These are phyloP conservation scores for Gonatopus flavifemur DNA, from an alignment of 1,140 invertebrate genomes.

Conservation along the genomic window DNA sequence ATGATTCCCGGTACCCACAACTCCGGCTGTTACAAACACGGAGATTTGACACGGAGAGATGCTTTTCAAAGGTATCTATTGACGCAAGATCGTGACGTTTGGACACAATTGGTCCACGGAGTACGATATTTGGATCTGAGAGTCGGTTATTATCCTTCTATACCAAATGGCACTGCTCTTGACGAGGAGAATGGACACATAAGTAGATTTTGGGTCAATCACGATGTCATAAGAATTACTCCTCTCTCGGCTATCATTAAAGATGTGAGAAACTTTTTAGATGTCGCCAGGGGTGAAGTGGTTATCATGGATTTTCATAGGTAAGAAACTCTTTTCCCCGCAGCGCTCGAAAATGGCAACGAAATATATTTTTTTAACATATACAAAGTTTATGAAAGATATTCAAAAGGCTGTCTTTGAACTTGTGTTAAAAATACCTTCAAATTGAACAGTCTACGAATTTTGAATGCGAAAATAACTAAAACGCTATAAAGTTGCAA, in stretches of 20 bases:
- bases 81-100: slow-evolving; percentile 76
- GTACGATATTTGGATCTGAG: slow-evolving; percentile 80
- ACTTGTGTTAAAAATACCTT: too few relatives aligned
- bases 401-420: too few relatives aligned
- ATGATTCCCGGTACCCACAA: slow-evolving; percentile 74
- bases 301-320: slow-evolving; percentile 71
- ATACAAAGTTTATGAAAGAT: too few relatives aligned
- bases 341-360: too few relatives aligned
- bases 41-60: slow-evolving; percentile 47
- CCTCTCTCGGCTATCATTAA: slow-evolving; percentile 65
- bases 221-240: slow-evolving; percentile 67
- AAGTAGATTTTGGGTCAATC: slow-evolving; percentile 72
- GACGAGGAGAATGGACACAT: slow-evolving; percentile 28
- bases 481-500: too few relatives aligned
- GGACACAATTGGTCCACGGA: slow-evolving; percentile 77
- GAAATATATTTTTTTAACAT: too few relatives aligned
- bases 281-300: slow-evolving; percentile 65
- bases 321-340: too few relatives aligned
- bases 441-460: too few relatives aligned
- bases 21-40: slow-evolving; percentile 63
- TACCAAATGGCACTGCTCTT: slow-evolving; percentile 33
- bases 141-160: slow-evolving; percentile 61
- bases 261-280: slow-evolving; percentile 66
- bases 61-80: slow-evolving; percentile 58
- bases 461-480: too few relatives aligned